A percentile compares a stretch with the other conserved stretches of the same genome.
Conservation (phyloP, 2,888 invertebrate genomes). For the Tethea ocularis region DNA sequence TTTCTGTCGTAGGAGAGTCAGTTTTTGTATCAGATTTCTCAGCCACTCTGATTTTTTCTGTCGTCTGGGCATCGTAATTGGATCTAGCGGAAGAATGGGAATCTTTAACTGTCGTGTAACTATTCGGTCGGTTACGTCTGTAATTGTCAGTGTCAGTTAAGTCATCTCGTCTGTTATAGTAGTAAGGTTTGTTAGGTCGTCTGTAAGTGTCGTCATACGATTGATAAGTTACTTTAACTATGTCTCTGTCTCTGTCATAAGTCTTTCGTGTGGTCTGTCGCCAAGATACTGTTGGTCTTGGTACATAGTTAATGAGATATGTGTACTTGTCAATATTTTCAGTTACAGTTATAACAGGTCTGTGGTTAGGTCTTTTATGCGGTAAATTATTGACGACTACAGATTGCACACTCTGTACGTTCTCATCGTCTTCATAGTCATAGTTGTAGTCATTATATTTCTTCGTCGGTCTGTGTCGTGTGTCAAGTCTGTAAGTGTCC, state of each 20-base stretch:
- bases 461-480: conserved; percentile 56
- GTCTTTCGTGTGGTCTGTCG: conserved; percentile 67
- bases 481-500: conserved; percentile 48
- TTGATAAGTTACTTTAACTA: conserved; percentile 78
- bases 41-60: conserved; percentile 30
- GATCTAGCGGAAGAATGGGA: conserved; percentile 69
- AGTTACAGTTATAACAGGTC: conserved; percentile 76
- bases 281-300: conserved; percentile 76
- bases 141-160: conserved; percentile 48
- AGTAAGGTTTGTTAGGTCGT: conserved; percentile 70
- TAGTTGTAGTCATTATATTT: conserved; percentile 50
- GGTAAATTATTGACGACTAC: conserved; percentile 68
- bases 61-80: conserved; percentile 52
- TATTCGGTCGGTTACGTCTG: conserved; percentile 55
- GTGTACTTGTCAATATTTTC: conserved; percentile 79
- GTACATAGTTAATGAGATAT: conserved; percentile 81
- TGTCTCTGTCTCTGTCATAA: conserved; percentile 58
- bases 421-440: conserved; percentile 60
- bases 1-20: conserved; percentile 59
- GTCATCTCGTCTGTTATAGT: conserved; percentile 60
- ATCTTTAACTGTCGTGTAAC: conserved; percentile 49
- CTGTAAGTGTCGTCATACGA: conserved; percentile 76
- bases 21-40: conserved; percentile 29
- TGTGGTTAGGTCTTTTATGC: conserved; percentile 67
- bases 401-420: conserved; percentile 71